Conservation (phyloP, 2,888 invertebrate genomes). For the Drosophila histrio region DNA sequence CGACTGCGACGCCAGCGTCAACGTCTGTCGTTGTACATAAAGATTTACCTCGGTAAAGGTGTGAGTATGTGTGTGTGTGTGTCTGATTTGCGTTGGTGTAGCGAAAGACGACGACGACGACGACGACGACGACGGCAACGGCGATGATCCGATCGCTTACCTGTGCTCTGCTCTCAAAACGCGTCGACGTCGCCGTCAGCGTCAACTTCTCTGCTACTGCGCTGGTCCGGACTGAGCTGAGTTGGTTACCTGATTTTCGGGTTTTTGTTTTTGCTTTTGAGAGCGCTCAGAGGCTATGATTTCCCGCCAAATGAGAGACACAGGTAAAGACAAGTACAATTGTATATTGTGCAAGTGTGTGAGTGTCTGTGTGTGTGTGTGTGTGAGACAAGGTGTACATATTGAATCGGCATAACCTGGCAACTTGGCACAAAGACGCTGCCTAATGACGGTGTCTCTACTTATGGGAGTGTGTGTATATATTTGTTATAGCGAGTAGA, state of each 20-base stretch:
- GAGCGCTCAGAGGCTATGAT: slow-evolving; percentile 57
- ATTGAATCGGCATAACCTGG: slow-evolving; percentile 30
- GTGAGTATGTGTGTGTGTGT: slow-evolving; percentile 13
- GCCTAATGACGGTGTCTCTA: slow-evolving; percentile 61
- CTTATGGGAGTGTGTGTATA: slow-evolving; percentile 1
- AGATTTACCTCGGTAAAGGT: slow-evolving; percentile 19
- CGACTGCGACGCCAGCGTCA: background rate
- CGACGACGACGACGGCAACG: slow-evolving; percentile 27
- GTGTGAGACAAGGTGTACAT: slow-evolving; percentile 57
- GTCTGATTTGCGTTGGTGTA: slow-evolving; percentile 70
- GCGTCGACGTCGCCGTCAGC: slow-evolving; percentile 25
- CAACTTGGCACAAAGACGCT: slow-evolving; percentile 54
- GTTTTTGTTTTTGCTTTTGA: slow-evolving; percentile 71
- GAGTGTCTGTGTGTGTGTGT: slow-evolving; percentile 17
- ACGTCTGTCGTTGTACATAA: slow-evolving; percentile 36
- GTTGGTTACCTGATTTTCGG: slow-evolving; percentile 81
- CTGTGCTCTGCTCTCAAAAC: slow-evolving; percentile 38
- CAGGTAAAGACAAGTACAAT: slow-evolving; percentile 68
- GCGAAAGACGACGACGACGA: slow-evolving; percentile 29
- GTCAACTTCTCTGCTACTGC: slow-evolving; percentile 16
- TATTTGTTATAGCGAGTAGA: slow-evolving; percentile 14
- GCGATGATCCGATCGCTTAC: slow-evolving; percentile 66
- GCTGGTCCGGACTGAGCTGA: slow-evolving; percentile 32
- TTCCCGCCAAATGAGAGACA: slow-evolving; percentile 78
- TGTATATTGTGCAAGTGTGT: background rate